Evolutionary conservation across 2,797 vertebrate species (phyloP).

Genomic region (Poeciliopsis presidionis): DNA sequence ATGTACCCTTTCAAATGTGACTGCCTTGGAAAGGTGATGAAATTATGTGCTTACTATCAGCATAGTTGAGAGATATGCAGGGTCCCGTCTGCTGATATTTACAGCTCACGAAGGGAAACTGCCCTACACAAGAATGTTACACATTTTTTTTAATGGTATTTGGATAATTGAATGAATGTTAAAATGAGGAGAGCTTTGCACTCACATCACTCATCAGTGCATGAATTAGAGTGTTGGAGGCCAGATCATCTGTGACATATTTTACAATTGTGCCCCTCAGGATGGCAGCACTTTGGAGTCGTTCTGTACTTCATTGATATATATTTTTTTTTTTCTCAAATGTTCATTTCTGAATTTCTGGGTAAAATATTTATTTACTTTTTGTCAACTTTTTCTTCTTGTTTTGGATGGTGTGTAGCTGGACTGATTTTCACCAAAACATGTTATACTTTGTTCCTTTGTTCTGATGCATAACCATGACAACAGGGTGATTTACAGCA

Average conservation of each 20-base stretch:
- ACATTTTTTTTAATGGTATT: constrained; percentile 45
- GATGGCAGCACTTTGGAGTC: too few species aligned
- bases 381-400: too few species aligned
- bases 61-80: constrained; percentile 36
- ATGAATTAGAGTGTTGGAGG: constrained; percentile 5
- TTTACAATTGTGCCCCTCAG: background rate
- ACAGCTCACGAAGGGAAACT: constrained; percentile 20
- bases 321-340: too few species aligned
- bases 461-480: too few species aligned
- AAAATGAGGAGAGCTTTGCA: constrained; percentile 55
- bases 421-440: too few species aligned
- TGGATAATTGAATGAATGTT: constrained; percentile 63
- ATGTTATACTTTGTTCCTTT: too few species aligned
- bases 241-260: constrained; percentile 64
- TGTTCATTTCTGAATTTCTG: too few species aligned
- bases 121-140: constrained; percentile 15
- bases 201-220: constrained; percentile 48
- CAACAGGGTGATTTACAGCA: too few species aligned
- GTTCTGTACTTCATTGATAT: too few species aligned
- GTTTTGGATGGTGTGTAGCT: too few species aligned
- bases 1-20: constrained; percentile 49
- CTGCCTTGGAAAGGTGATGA: constrained; percentile 43
- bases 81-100: constrained; percentile 29
- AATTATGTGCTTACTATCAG: constrained; percentile 41
- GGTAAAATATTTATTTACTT: too few species aligned